phyloP scores from a whole-genome alignment of 2,888 invertebrate species.

The Epinotia ramella region DNA sequence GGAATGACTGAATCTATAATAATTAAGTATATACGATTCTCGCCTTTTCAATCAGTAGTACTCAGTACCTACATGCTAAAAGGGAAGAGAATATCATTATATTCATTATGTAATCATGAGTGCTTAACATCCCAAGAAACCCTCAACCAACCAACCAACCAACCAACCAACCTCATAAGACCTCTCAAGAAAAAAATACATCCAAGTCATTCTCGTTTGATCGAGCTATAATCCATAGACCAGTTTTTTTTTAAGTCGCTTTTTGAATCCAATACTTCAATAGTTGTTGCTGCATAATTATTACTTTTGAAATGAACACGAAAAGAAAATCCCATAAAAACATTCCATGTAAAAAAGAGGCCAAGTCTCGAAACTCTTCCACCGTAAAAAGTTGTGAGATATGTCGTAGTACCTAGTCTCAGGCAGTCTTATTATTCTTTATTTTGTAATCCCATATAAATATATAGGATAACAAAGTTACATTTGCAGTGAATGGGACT shows the following conservation, averaged over 20 bases:
- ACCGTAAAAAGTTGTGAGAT: no score
- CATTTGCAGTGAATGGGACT: no score
- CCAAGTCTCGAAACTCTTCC: no score
- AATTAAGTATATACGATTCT: constrained; percentile 53
- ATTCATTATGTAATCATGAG: constrained; percentile 16
- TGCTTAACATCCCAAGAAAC: constrained; percentile 2
- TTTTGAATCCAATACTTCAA: background rate
- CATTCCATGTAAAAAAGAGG: no score
- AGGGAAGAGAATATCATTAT: constrained; percentile 1
- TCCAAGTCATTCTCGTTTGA: constrained; percentile 14
- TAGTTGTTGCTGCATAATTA: background rate
- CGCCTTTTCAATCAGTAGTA: constrained; percentile 8
- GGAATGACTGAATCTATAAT: constrained; percentile 53
- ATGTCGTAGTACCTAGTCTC: no score
- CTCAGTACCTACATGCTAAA: constrained; percentile 4
- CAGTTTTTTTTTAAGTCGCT: background rate
- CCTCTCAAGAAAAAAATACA: background rate
- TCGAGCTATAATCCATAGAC: constrained; percentile 4
- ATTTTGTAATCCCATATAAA: no score
- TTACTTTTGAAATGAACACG: background rate
- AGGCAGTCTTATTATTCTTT: no score
- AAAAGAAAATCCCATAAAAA: background rate
- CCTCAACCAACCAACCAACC: no score
- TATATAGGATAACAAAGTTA: no score
- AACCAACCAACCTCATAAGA: no score